A percentile compares a stretch with the other conserved stretches of the same genome.
These are phyloP conservation scores for Hylaeus volcanicus DNA, from an alignment of 1,140 invertebrate species.

Conservation along the genomic window DNA sequence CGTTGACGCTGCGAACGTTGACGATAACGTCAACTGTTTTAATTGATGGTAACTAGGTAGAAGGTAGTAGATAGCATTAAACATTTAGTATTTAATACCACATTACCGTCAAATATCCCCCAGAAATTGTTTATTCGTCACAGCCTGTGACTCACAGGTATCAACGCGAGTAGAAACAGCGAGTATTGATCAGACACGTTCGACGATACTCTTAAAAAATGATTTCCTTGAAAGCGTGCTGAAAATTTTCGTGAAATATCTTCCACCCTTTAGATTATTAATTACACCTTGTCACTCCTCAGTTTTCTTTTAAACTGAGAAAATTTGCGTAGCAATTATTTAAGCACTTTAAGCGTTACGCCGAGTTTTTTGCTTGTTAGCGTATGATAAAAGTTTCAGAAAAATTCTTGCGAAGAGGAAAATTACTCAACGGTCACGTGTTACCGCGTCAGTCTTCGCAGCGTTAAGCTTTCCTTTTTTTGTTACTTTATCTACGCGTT, in stretches of 20 bases:
- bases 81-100: no score
- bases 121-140: no score
- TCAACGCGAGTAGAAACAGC: no score
- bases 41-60: no score
- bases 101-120: no score
- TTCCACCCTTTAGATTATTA: no score
- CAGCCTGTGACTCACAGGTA: no score
- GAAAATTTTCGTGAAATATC: background rate
- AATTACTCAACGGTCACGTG: conserved; percentile 21
- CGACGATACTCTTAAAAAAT: no score
- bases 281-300: background rate
- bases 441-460: background rate
- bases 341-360: background rate
- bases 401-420: background rate
- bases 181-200: no score
- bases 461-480: conserved; percentile 24
- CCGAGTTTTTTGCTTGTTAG: background rate
- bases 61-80: no score
- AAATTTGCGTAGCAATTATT: background rate
- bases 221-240: background rate
- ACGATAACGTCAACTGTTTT: no score
- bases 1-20: no score
- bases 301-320: background rate
- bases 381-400: background rate
- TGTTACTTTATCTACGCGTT: conserved; percentile 19